phyloP scores from a whole-genome alignment of 2,113 vertebrate species.

The Aspidoscelis tigris region DNA sequence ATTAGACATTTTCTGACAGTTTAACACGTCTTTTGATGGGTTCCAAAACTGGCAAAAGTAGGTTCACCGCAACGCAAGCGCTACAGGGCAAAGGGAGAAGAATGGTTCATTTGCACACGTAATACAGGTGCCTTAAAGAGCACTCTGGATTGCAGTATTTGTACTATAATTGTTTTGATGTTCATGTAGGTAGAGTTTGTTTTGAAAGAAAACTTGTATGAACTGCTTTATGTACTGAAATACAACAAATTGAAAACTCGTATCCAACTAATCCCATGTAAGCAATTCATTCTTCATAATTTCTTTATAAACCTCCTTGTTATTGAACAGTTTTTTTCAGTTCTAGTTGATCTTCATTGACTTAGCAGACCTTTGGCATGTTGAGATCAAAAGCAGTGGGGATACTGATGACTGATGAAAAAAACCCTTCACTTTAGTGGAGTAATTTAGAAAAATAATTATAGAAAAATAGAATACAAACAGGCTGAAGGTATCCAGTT shows the following conservation, averaged over 20 bases:
- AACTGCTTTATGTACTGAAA: slow-evolving; percentile 51
- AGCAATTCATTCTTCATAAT: slow-evolving; percentile 42
- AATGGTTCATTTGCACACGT: background rate
- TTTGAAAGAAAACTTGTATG: slow-evolving; percentile 38
- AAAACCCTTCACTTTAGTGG: slow-evolving; percentile 21
- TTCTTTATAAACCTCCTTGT: slow-evolving; percentile 43
- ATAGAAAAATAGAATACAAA: no score
- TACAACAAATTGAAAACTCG: slow-evolving; percentile 40
- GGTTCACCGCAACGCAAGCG: background rate
- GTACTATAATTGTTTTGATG: slow-evolving; percentile 45
- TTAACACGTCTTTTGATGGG: background rate
- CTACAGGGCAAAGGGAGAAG: background rate
- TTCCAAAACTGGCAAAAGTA: background rate
- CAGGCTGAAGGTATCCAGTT: no score
- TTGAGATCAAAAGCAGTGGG: slow-evolving; percentile 48
- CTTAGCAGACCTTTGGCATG: slow-evolving; percentile 44
- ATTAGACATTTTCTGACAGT: background rate
- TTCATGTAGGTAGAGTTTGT: slow-evolving; percentile 29
- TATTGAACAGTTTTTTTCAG: slow-evolving; percentile 53
- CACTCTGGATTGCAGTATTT: background rate
- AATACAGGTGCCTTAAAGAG: background rate
- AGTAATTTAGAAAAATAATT: no score
- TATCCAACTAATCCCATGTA: slow-evolving; percentile 54
- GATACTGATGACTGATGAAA: background rate
- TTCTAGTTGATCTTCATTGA: slow-evolving; percentile 3